These are phyloP conservation scores for Microdon myrmicae DNA, from an alignment of 2,888 invertebrate genomes.

Conservation along the genomic window DNA sequence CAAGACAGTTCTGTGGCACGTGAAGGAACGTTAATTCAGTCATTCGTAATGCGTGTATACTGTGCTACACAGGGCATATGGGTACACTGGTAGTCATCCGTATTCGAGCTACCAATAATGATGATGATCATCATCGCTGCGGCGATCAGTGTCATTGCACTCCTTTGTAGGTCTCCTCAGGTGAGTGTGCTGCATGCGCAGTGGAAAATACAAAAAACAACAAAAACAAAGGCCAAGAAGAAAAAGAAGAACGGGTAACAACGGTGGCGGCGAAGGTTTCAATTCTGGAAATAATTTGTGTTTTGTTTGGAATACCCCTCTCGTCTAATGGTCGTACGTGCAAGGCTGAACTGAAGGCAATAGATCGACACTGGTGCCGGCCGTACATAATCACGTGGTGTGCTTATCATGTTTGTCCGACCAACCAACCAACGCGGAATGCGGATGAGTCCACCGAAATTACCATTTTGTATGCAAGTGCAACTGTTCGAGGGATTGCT, in stretches of 20 bases:
- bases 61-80: constrained; percentile 23
- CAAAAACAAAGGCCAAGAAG: constrained; percentile 10
- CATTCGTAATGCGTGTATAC: constrained; percentile 51
- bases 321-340: constrained; percentile 52
- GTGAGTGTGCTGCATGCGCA: constrained; percentile 15
- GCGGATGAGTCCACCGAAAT: constrained; percentile 53
- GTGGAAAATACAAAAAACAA: too few species aligned
- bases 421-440: constrained; percentile 44
- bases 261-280: constrained; percentile 39
- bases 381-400: constrained; percentile 41
- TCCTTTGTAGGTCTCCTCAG: constrained; percentile 51
- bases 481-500: constrained; percentile 51
- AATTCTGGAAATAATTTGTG: constrained; percentile 53
- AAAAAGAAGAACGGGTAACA: background rate
- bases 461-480: constrained; percentile 52
- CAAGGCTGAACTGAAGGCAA: constrained; percentile 42
- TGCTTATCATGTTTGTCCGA: constrained; percentile 39
- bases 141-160: constrained; percentile 52
- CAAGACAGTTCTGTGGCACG: constrained; percentile 53
- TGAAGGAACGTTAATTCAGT: constrained; percentile 53
- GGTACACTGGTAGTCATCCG: constrained; percentile 50
- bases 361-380: constrained; percentile 32
- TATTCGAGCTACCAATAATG: constrained; percentile 51
- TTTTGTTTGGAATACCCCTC: constrained; percentile 48
- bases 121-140: constrained; percentile 43